phyloP scores from a whole-genome alignment of 2,797 vertebrate genomes.

The Podargus strigoides region DNA sequence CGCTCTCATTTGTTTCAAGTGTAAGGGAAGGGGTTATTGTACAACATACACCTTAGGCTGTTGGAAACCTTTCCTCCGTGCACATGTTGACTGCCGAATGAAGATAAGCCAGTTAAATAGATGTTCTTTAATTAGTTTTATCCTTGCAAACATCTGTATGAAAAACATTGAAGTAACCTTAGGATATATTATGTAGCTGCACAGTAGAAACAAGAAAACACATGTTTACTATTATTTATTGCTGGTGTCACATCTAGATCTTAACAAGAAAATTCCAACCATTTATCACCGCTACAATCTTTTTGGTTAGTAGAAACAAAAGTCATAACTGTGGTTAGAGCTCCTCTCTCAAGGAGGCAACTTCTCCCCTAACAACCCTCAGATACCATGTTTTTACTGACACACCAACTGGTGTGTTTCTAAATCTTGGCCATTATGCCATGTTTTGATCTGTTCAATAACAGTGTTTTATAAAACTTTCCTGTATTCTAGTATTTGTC shows the following conservation, averaged over 20 bases:
- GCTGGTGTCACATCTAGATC: background rate
- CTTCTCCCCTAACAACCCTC: background rate
- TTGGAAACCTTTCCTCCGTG: background rate
- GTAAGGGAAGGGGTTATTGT: background rate
- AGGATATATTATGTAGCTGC: background rate
- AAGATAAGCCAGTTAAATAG: background rate
- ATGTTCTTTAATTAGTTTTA: background rate
- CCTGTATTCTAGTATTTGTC: background rate
- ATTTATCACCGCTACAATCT: background rate
- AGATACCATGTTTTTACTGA: rapidly evolving
- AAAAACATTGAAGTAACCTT: background rate
- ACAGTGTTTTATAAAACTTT: background rate
- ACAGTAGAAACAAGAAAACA: background rate
- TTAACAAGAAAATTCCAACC: background rate
- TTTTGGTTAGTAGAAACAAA: background rate
- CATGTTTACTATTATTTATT: background rate
- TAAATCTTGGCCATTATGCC: background rate
- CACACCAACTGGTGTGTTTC: background rate
- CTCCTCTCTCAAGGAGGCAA: background rate
- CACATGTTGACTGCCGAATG: background rate
- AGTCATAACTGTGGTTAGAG: background rate
- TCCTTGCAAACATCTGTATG: background rate
- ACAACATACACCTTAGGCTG: background rate
- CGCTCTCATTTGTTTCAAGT: background rate
- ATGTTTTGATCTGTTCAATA: background rate